These are phyloP conservation scores for Hermetia illucens DNA, from an alignment of 1,140 invertebrate species.

Conservation along the genomic window DNA sequence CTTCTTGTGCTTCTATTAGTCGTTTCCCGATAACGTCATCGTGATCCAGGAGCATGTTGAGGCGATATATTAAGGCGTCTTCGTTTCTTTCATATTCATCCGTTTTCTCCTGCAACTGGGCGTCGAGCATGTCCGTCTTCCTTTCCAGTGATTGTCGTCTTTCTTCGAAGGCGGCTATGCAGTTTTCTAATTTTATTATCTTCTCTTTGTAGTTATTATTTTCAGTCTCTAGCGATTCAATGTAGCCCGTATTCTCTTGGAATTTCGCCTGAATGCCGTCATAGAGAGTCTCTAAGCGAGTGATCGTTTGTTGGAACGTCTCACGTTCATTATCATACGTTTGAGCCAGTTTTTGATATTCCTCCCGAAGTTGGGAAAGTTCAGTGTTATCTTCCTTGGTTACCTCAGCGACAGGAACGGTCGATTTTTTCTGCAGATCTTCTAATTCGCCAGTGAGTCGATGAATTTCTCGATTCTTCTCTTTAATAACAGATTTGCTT, in stretches of 20 bases:
- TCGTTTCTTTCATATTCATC: constrained; percentile 38
- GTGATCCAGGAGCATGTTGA: constrained; percentile 36
- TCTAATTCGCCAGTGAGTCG: constrained; percentile 13
- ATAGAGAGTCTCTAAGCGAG: constrained; percentile 18
- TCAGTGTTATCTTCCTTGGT: no score
- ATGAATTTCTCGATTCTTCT: constrained; percentile 21
- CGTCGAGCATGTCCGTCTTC: constrained; percentile 36
- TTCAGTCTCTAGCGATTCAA: constrained; percentile 54
- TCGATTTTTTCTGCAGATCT: constrained; percentile 21
- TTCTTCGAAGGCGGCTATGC: constrained; percentile 37
- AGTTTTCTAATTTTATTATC: constrained; percentile 42
- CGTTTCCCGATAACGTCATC: constrained; percentile 41
- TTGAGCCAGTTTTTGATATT: constrained; percentile 14
- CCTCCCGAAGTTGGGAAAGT: no score
- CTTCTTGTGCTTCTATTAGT: constrained; percentile 34
- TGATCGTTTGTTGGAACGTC: constrained; percentile 16
- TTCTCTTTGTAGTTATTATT: constrained; percentile 44
- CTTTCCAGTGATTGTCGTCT: constrained; percentile 36
- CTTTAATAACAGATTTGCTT: constrained; percentile 28
- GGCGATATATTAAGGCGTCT: constrained; percentile 36
- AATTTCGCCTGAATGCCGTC: constrained; percentile 43
- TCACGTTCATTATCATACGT: constrained; percentile 15
- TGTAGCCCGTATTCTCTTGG: constrained; percentile 53
- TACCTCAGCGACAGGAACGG: no score
- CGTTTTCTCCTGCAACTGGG: constrained; percentile 37